A percentile compares a stretch with the other conserved stretches of the same genome.
These are phyloP conservation scores for Onychostruthus taczanowskii DNA, from an alignment of 2,113 vertebrate species.

Conservation along the genomic window DNA sequence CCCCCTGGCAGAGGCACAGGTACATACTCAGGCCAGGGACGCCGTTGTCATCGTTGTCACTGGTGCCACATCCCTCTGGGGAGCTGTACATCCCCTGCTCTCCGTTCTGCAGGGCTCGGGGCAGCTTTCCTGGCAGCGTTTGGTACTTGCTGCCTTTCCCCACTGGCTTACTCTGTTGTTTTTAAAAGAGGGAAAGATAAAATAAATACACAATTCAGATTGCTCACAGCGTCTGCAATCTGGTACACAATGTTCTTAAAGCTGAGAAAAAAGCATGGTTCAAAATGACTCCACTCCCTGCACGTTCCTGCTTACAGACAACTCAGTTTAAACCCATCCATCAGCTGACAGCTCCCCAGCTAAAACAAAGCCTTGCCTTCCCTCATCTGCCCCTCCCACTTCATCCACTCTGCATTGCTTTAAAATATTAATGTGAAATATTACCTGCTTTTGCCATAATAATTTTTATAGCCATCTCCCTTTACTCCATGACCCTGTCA, in stretches of 20 bases:
- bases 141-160: conserved; percentile 78
- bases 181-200: background rate
- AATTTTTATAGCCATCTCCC: background rate
- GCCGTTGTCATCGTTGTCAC: conserved; percentile 67
- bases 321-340: background rate
- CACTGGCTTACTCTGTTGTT: conserved; percentile 63
- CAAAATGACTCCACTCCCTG: background rate
- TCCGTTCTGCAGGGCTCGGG: conserved; percentile 75
- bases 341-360: background rate
- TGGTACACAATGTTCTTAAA: background rate
- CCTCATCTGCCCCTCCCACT: background rate
- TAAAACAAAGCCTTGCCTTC: background rate
- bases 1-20: background rate
- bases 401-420: background rate
- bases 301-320: background rate
- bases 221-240: background rate
- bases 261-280: background rate
- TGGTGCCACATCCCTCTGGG: conserved; percentile 18
- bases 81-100: conserved; percentile 64
- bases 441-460: background rate
- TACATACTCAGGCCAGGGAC: conserved; percentile 79
- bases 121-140: conserved; percentile 81
- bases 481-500: background rate
- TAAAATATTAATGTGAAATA: background rate
- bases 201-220: background rate